A percentile compares a stretch with the other conserved stretches of the same genome.
Conservation (phyloP, 1,140 invertebrate genomes). For the Drosophila albomicans region DNA sequence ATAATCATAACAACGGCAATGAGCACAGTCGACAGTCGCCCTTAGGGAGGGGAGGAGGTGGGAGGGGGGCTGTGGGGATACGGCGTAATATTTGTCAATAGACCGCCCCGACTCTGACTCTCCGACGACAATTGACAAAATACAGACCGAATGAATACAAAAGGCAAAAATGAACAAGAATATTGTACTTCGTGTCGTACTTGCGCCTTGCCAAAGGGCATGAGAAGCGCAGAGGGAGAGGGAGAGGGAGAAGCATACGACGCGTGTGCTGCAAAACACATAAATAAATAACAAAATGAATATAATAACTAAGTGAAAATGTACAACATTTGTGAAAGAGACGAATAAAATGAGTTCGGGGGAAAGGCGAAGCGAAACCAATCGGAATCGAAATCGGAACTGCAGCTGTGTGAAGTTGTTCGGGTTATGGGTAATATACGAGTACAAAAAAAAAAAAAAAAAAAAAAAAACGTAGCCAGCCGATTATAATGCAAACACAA, state of each 20-base stretch:
- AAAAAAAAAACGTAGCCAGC: too few species aligned
- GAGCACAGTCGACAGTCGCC: conserved; percentile 23
- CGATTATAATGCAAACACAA: too few species aligned
- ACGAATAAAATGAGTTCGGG: neutral
- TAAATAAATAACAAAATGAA: conserved; percentile 77
- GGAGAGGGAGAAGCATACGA: conserved; percentile 13
- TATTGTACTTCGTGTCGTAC: neutral
- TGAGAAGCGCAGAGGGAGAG: conserved; percentile 6
- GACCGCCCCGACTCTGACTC: conserved; percentile 29
- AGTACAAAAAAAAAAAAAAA: neutral
- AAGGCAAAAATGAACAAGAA: conserved; percentile 18
- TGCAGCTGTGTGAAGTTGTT: conserved; percentile 33
- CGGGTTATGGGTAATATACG: neutral
- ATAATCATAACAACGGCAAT: conserved; percentile 74
- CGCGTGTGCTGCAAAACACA: conserved; percentile 47
- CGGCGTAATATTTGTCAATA: conserved; percentile 77
- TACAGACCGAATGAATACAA: conserved; percentile 12
- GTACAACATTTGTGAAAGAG: conserved; percentile 31
- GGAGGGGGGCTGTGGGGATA: conserved; percentile 4
- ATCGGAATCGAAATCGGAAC: conserved; percentile 9
- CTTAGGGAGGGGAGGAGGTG: neutral
- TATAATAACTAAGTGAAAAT: conserved; percentile 79
- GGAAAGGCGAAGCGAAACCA: conserved; percentile 1
- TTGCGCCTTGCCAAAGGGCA: conserved; percentile 7
- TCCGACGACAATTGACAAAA: conserved; percentile 70